Evolutionary conservation across 2,797 vertebrate genomes (phyloP).

Genomic region (Pangasius krempfi): DNA sequence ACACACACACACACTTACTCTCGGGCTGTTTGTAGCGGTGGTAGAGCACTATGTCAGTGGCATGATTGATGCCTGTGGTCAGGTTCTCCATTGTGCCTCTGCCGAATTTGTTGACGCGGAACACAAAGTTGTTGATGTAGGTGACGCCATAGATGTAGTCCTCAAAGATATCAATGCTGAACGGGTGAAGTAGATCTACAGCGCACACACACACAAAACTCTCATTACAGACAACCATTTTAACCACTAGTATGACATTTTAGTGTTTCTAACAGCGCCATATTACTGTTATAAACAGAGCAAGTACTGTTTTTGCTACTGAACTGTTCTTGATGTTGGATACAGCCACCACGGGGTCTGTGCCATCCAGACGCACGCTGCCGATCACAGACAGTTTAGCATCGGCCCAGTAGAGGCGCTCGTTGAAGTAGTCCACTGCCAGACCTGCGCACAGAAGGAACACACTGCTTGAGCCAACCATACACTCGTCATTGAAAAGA

Average conservation of each 20-base stretch:
- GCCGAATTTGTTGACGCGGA: constrained; percentile 96
- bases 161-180: constrained; percentile 97
- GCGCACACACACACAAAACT: background rate
- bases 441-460: constrained; percentile 75
- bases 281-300: background rate
- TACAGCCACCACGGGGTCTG: constrained; percentile 86
- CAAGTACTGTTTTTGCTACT: constrained; percentile 44
- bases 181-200: constrained; percentile 89
- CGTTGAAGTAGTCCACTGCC: constrained; percentile 94
- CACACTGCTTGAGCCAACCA: background rate
- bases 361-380: constrained; percentile 91
- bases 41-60: constrained; percentile 90
- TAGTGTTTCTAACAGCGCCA: background rate
- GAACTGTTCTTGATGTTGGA: constrained; percentile 89
- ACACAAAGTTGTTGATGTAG: constrained; percentile 92
- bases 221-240: background rate
- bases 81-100: constrained; percentile 87
- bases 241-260: background rate
- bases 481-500: background rate
- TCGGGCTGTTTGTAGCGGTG: constrained; percentile 96
- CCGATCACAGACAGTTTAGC: constrained; percentile 94
- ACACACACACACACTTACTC: constrained; percentile 76
- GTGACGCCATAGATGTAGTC: constrained; percentile 97
- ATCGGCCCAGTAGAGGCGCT: constrained; percentile 96
- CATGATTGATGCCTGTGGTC: constrained; percentile 91